Percentiles rank a stretch among this genome's conserved stretches.
Conservation (phyloP, 1,140 invertebrate species). For the Dryas iulia region DNA sequence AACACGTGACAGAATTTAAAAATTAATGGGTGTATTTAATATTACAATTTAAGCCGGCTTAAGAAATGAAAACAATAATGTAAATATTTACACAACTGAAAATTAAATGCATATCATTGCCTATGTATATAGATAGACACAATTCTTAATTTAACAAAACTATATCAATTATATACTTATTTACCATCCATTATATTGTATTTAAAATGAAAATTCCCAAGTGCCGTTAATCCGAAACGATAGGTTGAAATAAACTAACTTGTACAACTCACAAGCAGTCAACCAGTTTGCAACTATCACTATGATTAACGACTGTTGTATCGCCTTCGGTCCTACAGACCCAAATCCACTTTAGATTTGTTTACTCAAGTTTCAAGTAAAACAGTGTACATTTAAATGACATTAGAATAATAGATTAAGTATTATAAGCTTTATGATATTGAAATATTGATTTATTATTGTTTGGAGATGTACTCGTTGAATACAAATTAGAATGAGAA, state of each 20-base stretch:
- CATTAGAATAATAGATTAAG: slow-evolving; percentile 4
- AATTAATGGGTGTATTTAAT: too few species aligned
- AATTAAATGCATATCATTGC: too few species aligned
- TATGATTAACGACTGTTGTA: slow-evolving; percentile 39
- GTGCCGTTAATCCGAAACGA: slow-evolving; percentile 1
- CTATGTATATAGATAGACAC: too few species aligned
- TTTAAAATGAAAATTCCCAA: not conserved
- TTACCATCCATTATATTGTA: not conserved
- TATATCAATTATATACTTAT: not conserved
- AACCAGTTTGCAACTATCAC: slow-evolving; percentile 35
- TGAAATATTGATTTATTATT: not conserved
- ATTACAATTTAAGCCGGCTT: too few species aligned
- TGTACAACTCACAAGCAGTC: slow-evolving; percentile 29
- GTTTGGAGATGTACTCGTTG: not conserved
- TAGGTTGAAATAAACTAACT: slow-evolving; percentile 33
- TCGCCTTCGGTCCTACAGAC: slow-evolving; percentile 31
- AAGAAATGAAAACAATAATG: too few species aligned
- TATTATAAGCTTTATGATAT: not conserved
- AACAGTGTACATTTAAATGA: slow-evolving; percentile 7
- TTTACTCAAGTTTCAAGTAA: slow-evolving; percentile 13
- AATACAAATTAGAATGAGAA: not conserved
- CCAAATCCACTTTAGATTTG: slow-evolving; percentile 22
- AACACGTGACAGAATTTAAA: too few species aligned
- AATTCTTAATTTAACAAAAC: too few species aligned
- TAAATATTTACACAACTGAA: too few species aligned